A percentile compares a stretch with the other conserved stretches of the same genome.
Evolutionary conservation across 2,113 vertebrate genomes (phyloP).

Genomic region (Eulemur macaco): DNA sequence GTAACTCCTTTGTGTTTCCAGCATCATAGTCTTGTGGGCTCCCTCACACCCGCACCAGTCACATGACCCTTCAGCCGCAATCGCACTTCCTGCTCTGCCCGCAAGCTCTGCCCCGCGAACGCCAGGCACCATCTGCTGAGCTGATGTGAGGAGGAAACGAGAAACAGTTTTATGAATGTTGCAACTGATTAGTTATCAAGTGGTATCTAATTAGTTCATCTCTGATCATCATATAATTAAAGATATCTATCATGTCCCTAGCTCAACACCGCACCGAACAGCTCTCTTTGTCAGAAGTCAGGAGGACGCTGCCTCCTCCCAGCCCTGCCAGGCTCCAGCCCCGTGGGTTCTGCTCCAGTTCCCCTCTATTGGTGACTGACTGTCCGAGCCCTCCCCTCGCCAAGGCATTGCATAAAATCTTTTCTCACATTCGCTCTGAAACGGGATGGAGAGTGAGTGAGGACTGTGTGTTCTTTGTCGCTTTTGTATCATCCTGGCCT

Average conservation of each 20-base stretch:
- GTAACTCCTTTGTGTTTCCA: constrained; percentile 76
- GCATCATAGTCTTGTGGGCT: constrained; percentile 38
- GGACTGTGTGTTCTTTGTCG: too few relatives aligned
- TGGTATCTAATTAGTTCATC: constrained; percentile 55
- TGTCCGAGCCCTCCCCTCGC: accelerated
- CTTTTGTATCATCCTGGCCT: neutral
- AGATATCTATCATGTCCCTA: neutral
- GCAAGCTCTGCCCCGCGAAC: neutral
- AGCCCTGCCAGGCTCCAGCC: neutral
- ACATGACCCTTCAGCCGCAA: constrained; percentile 68
- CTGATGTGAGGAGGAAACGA: constrained; percentile 13
- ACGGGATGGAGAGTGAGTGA: accelerated
- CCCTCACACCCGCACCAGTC: constrained; percentile 36
- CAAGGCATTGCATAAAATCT: neutral
- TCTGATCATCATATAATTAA: constrained; percentile 59
- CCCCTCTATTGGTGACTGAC: neutral
- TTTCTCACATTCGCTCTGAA: neutral
- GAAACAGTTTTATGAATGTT: constrained; percentile 49
- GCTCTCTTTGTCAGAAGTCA: neutral
- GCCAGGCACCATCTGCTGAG: constrained; percentile 73
- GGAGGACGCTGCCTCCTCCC: too few relatives aligned
- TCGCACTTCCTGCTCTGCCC: constrained; percentile 33
- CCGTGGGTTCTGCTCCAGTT: neutral
- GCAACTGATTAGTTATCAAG: constrained; percentile 65
- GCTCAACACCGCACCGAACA: neutral